A percentile compares a stretch with the other conserved stretches of the same genome.
These are phyloP conservation scores for Halocynthia aurantium DNA, from an alignment of 23 tunicate genomes.

Conservation along the genomic window DNA sequence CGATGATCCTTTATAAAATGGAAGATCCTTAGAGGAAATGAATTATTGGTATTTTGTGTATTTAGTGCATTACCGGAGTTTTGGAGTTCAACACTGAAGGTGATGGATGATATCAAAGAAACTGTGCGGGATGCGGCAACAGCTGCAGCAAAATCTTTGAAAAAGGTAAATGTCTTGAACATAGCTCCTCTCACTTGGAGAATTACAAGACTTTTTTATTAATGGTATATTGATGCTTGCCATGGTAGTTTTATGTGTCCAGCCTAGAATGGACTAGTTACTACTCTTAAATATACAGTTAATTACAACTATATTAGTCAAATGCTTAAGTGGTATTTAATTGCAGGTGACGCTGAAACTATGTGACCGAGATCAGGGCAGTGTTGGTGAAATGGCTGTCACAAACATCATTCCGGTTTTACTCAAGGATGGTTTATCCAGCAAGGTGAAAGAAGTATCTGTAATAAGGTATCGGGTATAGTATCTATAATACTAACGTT, in stretches of 20 bases:
- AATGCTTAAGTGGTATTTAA: not conserved
- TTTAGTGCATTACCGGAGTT: constrained; percentile 37
- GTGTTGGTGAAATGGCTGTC: constrained; percentile 23
- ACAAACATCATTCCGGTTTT: constrained; percentile 34
- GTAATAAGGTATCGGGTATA: no score
- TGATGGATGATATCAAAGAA: constrained; percentile 81
- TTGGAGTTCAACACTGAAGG: constrained; percentile 43
- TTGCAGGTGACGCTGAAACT: constrained; percentile 37
- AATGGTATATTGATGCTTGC: not conserved
- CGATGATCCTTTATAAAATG: not conserved
- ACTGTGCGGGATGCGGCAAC: constrained; percentile 58
- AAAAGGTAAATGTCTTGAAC: constrained; percentile 26
- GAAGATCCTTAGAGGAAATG: no score
- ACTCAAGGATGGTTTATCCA: constrained; percentile 64
- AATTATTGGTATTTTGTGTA: not conserved
- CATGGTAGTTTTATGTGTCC: not conserved
- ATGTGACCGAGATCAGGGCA: constrained; percentile 33
- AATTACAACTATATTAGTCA: no score
- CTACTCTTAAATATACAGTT: no score
- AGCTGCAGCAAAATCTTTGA: constrained; percentile 35
- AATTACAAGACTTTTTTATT: not conserved
- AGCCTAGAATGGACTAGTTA: not conserved
- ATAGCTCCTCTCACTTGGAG: not conserved
- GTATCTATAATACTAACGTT: no score
- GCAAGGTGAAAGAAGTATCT: constrained; percentile 41